Evolutionary conservation across 2,113 vertebrate genomes (phyloP), one percentile per base, ranked within the genome.

Genomic region (Anolis carolinensis): DNA sequence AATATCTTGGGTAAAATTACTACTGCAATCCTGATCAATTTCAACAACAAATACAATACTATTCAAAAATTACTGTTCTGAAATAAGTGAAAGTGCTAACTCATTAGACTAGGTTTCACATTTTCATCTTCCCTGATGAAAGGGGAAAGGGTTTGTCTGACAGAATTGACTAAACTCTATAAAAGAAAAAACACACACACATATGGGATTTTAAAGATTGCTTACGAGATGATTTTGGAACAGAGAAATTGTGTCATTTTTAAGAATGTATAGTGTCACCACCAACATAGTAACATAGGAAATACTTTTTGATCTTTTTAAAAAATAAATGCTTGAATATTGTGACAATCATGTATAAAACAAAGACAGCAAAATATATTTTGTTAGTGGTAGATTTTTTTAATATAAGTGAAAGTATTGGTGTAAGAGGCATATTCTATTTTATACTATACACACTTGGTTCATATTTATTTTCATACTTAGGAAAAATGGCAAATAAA

Each of bases 401-500:
- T 8, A 5, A 65, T 16, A 44, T 80, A 73, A 68, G 3, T 1
- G 10, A 20, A 50, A 48, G 21, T 50, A 50, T 4, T 55, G 44
- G 27, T 36, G 11, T 30, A 55, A 27, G 23, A 25, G 30, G 36
- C 25, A n/a, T 73, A 44, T 27, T 68, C 44, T 75, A 68, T 78
- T 74, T 73, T n/a, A 81, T 89, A 83, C 18, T 87, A 44, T 44
- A 88, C 84, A 85, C 80, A 63, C 81, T 71, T 72, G 63, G 34
- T 65, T 88, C 83, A 52, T 80, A 87, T 91, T 88, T 32, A n/a
- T 32, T 70, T 76, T 21, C 13, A 14, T 14, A 89, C 76, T 0
- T 0, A 86, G 90, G 85, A 74, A 88, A 91, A 91, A 79, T 78
- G 81, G 85, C 39, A 44, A 44, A 44, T 44, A 44, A 86, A 85